Percentiles rank a stretch among this genome's conserved stretches.
Conservation (phyloP, 2,797 vertebrate genomes). For the Lepilemur ruficaudatus region DNA sequence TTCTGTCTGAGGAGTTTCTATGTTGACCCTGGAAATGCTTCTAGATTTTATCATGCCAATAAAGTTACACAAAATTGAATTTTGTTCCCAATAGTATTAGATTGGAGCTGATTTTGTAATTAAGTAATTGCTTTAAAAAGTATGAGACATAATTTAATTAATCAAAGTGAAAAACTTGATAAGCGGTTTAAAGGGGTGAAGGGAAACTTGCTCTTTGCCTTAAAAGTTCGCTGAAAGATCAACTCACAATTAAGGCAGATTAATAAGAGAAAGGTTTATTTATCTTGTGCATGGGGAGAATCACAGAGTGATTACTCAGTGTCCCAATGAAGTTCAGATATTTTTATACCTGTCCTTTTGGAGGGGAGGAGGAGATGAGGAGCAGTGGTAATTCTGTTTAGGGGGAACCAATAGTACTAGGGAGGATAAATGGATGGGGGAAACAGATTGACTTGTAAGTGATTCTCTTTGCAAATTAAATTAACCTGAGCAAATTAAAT, state of each 20-base stretch:
- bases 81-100: not conserved
- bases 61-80: conserved; percentile 37
- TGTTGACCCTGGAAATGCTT: conserved; percentile 18
- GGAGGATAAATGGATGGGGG: not conserved
- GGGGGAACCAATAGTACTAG: not conserved
- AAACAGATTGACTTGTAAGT: not conserved
- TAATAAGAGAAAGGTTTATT: not conserved
- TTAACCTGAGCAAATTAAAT: not conserved
- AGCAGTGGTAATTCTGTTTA: not conserved
- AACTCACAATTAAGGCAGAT: not conserved
- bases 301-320: not conserved
- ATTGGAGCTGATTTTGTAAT: conserved; percentile 57
- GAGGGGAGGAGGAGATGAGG: not conserved
- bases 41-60: conserved; percentile 17
- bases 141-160: conserved; percentile 58
- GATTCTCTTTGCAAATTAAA: not conserved
- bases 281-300: not conserved
- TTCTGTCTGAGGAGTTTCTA: not conserved
- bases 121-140: conserved; percentile 59
- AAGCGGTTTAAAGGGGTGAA: not conserved
- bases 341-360: not conserved
- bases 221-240: not conserved
- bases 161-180: conserved; percentile 52
- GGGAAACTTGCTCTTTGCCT: not conserved
- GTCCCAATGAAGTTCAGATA: not conserved